Evolutionary conservation across 1,140 invertebrate species (phyloP), one percentile per base, ranked within the genome.

Genomic region (Drosophila eugracilis): DNA sequence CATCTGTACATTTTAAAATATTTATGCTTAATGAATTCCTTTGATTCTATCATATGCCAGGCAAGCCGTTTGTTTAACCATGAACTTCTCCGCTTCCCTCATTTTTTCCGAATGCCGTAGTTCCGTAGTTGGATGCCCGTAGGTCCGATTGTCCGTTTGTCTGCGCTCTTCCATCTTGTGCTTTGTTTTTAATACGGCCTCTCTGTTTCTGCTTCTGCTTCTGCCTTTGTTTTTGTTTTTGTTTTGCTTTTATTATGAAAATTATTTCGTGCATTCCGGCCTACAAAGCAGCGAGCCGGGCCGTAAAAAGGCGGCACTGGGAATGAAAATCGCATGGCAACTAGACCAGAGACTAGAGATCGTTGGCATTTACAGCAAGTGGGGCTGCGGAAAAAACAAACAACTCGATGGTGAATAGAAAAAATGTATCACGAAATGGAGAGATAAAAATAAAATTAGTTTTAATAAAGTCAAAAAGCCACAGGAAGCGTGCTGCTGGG

Each of bases 401-500:
- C n/a, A 65, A 19, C 19, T 37, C 17, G 22, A 49, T 34, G 42
- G 36, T 34, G 50, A 60, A 75, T 66, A 48, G 39, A 78, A 75
- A 65, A 84, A 76, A 60, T 77, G 73, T 69, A 55, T 59, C 60
- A 76, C 62, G 79, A 79, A 79, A 73, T 28, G 59, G 74, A 81
- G 67, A 70, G 58, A 62, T 74, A 62, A 70, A 86, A 74, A 81
- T 80, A 60, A 54, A 85, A 86, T 78, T 74, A 86, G 74, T 86
- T 86, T 81, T 77, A 86, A 86, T 86, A 86, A 86, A 86, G 81
- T 80, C 66, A 76, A 81, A 85, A 86, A 78, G 66, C 72, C 69
- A 76, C 63, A 86, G 73, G 66, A 81, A 77, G 69, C 57, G 24
- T 12, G 30, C 39, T 19, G 32, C 41, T 24, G 39, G 14, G 6